Percentiles rank a stretch among this genome's conserved stretches.
phyloP scores from a whole-genome alignment of 2,797 vertebrate genomes.

The Gymnopithys bicolor region DNA sequence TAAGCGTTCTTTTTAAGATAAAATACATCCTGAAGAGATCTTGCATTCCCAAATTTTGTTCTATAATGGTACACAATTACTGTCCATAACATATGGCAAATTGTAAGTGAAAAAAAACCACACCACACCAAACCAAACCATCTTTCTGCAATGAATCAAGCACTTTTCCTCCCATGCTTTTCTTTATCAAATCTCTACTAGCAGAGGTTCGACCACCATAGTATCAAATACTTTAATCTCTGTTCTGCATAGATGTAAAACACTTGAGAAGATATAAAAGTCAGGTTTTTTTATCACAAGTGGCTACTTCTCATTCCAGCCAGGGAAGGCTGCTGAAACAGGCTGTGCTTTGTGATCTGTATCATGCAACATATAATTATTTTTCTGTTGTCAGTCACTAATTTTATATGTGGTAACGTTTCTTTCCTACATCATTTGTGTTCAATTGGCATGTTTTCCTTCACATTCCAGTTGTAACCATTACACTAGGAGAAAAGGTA shows the following conservation, averaged over 20 bases:
- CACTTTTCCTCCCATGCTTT: not conserved
- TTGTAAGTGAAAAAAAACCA: not conserved
- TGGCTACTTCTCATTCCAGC: not conserved
- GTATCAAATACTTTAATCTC: not conserved
- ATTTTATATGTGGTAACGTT: not conserved
- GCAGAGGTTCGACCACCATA: not conserved
- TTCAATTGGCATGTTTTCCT: not conserved
- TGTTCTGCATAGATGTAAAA: not conserved
- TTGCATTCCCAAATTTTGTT: not conserved
- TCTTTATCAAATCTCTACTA: not conserved
- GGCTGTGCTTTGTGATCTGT: not conserved
- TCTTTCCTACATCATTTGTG: not conserved
- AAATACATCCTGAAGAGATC: not conserved
- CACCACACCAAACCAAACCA: too few species aligned
- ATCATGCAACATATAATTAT: not conserved
- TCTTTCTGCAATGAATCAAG: not conserved
- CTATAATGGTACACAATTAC: not conserved
- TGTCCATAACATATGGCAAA: not conserved
- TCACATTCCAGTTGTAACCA: not conserved
- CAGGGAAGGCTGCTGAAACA: not conserved
- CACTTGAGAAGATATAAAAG: not conserved
- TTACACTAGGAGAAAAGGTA: not conserved
- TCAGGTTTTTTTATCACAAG: not conserved
- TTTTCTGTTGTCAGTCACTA: not conserved
- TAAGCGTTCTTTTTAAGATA: not conserved